Base-by-base conservation (phyloP, 1,140 invertebrate species). In the Diachasma alloeum region DNA sequence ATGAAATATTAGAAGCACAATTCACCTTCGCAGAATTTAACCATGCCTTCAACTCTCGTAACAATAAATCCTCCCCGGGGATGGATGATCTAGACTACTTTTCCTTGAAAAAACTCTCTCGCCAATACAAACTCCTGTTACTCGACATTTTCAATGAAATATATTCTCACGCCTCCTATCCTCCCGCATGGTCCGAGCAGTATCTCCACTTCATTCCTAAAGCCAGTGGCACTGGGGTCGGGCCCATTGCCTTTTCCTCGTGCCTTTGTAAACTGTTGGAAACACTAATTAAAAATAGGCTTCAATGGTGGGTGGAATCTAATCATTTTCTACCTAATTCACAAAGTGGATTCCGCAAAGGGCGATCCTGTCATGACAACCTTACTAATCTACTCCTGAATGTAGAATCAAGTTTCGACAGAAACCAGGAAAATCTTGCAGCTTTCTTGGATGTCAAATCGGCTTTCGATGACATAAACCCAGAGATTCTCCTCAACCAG, bases 401-500 rank as follows among this genome's bases (percentile, higher is more conserved):
- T 13, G 13, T 36, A 13, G 24, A 66, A 9, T 15, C 19, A 4
- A 36, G 15, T 15, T 66, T 66, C 1, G 22, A 26, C 4, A 36
- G 26, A n/a, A 15, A 15, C 2, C 22, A 10, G 4, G 66, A 69
- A 24, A 31, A 31, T 0, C 22, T 69, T 10, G 66, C 74, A 4
- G 37, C 44, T 22, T 75, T 69, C 19, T 19, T 75, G 1, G 74
- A 75, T n/a, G 66, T 75, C n/a, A 37, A 19, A 6, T 42, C 8
- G 4, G 66, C 22, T 36, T 75, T 69, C 15, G 74, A 75, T 17
- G 69, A 69, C 67, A 44, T 68, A 0, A 22, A 75, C 26, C 8
- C 39, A 8, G 17, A 46, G 4, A 48, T 75, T 63, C 31, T 75
- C n/a, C 19, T 75, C 4, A 9, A 46, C 8, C 68, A 69, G 69